phyloP scores from a whole-genome alignment of 2,113 vertebrate species.

The Saccopteryx leptura region DNA sequence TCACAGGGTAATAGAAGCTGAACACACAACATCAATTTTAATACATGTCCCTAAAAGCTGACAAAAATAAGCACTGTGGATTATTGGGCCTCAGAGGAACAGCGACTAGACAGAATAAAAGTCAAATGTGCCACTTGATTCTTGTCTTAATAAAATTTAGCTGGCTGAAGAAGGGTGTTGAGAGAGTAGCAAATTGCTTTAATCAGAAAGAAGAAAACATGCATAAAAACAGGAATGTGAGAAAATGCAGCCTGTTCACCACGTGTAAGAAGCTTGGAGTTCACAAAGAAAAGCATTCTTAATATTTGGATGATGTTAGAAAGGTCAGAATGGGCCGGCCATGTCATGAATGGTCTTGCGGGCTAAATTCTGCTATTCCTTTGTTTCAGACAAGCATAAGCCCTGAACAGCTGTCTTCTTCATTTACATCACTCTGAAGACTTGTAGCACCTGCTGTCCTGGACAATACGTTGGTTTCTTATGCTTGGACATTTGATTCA shows the following conservation, averaged over 20 bases:
- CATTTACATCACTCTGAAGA: not conserved
- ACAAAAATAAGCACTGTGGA: not conserved
- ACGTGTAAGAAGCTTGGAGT: not conserved
- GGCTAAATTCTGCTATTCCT: not conserved
- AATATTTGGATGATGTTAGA: not conserved
- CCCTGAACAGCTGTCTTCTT: not conserved
- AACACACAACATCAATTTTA: not conserved
- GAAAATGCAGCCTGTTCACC: slow-evolving; percentile 4
- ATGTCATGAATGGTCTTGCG: not conserved
- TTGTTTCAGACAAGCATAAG: not conserved
- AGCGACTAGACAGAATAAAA: not conserved
- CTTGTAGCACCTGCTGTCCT: not conserved
- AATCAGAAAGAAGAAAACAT: not conserved
- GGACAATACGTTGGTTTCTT: not conserved
- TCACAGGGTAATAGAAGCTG: not conserved
- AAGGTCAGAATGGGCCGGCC: not conserved
- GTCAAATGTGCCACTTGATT: not conserved
- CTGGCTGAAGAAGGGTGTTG: not conserved
- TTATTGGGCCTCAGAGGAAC: not conserved
- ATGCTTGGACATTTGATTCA: not conserved
- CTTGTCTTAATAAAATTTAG: not conserved
- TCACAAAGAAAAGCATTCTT: not conserved
- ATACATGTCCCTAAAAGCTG: not conserved
- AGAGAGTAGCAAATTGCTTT: not conserved
- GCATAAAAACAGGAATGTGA: not conserved